phyloP scores from a whole-genome alignment of 1,140 invertebrate genomes.

The Drosophila pectinifera region DNA sequence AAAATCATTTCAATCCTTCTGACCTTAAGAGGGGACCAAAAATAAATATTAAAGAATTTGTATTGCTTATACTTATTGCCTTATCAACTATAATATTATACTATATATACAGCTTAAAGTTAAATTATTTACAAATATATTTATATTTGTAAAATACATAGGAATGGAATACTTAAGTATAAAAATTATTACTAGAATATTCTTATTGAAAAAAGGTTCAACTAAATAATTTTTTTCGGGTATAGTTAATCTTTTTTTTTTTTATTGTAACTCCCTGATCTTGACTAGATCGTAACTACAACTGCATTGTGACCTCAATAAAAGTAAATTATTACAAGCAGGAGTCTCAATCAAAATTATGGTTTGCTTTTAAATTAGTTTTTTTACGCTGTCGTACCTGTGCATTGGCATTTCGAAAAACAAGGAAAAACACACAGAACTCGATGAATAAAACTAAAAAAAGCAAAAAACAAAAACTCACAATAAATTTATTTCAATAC shows the following conservation, averaged over 20 bases:
- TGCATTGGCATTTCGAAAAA: constrained; percentile 13
- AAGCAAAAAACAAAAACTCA: constrained; percentile 31
- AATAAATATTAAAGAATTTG: too few relatives aligned
- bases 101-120: background rate
- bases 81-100: too few relatives aligned
- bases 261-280: background rate
- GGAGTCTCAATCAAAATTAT: constrained; percentile 5
- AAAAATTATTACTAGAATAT: too few relatives aligned
- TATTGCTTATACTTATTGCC: too few relatives aligned
- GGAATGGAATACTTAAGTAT: too few relatives aligned
- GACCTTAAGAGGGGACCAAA: background rate
- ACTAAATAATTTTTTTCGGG: background rate
- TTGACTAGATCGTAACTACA: constrained; percentile 5
- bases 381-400: constrained; percentile 8
- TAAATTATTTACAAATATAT: too few relatives aligned
- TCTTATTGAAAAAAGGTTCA: too few relatives aligned
- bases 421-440: constrained; percentile 13
- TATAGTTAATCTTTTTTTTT: background rate
- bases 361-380: constrained; percentile 20
- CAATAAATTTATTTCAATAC: constrained; percentile 72
- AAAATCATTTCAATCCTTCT: background rate
- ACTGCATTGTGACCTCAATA: constrained; percentile 15
- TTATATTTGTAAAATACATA: too few relatives aligned
- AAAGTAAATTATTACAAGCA: constrained; percentile 20
- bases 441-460: constrained; percentile 34